Evolutionary conservation across 2,888 invertebrate species (phyloP).

Genomic region (Altica lythri): DNA sequence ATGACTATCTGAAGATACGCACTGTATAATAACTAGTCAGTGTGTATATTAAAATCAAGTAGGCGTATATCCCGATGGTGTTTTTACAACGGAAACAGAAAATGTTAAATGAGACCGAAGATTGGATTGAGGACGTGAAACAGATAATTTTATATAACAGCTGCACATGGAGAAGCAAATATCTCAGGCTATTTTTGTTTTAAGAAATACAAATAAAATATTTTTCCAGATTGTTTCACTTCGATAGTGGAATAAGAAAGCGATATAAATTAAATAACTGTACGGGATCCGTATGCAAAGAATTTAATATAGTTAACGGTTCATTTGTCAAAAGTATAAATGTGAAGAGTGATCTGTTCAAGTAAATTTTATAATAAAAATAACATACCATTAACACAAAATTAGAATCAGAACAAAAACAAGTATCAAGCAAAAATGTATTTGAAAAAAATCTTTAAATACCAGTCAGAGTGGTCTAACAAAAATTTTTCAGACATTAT

Average conservation of each 20-base stretch:
- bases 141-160: constrained; percentile 17
- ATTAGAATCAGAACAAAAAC: no score
- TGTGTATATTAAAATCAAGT: background rate
- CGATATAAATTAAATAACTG: background rate
- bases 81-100: constrained; percentile 8
- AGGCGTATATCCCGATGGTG: background rate
- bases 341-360: no score
- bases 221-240: constrained; percentile 22
- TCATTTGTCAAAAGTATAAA: background rate
- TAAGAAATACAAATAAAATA: constrained; percentile 26
- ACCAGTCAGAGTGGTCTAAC: no score
- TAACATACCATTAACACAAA: no score
- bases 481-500: no score
- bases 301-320: background rate
- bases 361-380: no score
- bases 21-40: no score
- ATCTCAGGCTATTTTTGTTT: constrained; percentile 20
- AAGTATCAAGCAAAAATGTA: no score
- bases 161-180: constrained; percentile 17
- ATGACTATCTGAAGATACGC: no score
- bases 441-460: no score
- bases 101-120: background rate
- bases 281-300: background rate
- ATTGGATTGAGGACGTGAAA: constrained; percentile 7
- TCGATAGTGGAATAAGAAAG: no score